Conservation (phyloP, 2,797 vertebrate genomes). For the Microctenopoma lineatum region DNA sequence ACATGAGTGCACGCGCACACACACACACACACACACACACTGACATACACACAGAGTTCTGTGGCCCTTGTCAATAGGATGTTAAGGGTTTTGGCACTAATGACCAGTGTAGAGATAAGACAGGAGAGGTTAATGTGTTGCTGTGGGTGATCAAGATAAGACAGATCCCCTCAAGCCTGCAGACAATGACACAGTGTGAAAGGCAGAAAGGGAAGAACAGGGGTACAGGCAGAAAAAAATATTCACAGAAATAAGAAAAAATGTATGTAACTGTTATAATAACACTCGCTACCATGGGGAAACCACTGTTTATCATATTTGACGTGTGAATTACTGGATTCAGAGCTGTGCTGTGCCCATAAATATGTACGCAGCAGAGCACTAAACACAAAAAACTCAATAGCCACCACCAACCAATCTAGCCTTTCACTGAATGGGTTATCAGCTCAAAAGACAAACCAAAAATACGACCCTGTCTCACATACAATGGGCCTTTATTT, state of each 20-base stretch:
- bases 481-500: slow-evolving; percentile 65
- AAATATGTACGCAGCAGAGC: slow-evolving; percentile 39
- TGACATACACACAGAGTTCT: slow-evolving; percentile 46
- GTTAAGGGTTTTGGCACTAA: slow-evolving; percentile 82
- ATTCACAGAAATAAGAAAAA: slow-evolving; percentile 28
- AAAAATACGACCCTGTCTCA: slow-evolving; percentile 64
- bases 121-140: slow-evolving; percentile 83
- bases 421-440: slow-evolving; percentile 51
- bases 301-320: slow-evolving; percentile 34
- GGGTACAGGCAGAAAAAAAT: slow-evolving; percentile 15
- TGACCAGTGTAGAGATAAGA: slow-evolving; percentile 83
- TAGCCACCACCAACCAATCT: slow-evolving; percentile 26
- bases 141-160: slow-evolving; percentile 84
- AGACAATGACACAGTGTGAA: slow-evolving; percentile 74
- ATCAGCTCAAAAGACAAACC: slow-evolving; percentile 65
- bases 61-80: slow-evolving; percentile 80
- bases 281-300: not conserved
- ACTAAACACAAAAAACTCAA: slow-evolving; percentile 40
- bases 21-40: slow-evolving; percentile 47
- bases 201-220: slow-evolving; percentile 34
- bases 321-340: slow-evolving; percentile 29
- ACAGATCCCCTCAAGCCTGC: slow-evolving; percentile 71
- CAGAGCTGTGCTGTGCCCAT: slow-evolving; percentile 20
- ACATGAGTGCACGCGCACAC: slow-evolving; percentile 26
- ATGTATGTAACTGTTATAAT: slow-evolving; percentile 6